Conservation (phyloP, 1,140 invertebrate species). For the Pseudomyrmex dendroicus region DNA sequence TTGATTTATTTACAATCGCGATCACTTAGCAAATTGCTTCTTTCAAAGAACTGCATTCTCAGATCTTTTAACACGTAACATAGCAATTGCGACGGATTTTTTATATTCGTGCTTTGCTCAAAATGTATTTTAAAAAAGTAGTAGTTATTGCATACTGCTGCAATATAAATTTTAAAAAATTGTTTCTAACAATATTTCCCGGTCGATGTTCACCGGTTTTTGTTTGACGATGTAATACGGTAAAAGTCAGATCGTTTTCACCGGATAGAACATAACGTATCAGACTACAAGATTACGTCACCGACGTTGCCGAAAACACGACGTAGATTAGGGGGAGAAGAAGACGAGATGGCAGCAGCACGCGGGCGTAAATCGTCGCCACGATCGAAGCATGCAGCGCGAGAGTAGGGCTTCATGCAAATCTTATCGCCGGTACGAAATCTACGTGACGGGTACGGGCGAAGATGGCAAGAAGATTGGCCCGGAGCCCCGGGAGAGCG, state of each 20-base stretch:
- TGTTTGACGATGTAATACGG: neutral
- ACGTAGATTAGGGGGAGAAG: conserved; percentile 32
- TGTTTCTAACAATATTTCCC: neutral
- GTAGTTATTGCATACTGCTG: too few species aligned
- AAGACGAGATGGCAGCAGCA: conserved; percentile 39
- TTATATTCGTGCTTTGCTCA: too few species aligned
- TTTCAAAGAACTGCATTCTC: too few species aligned
- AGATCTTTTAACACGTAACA: too few species aligned
- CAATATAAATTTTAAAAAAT: too few species aligned
- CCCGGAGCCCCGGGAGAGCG: conserved; percentile 66
- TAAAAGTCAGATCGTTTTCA: neutral
- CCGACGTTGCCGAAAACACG: conserved; percentile 31
- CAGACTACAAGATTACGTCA: conserved; percentile 18
- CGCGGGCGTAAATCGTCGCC: conserved; percentile 69
- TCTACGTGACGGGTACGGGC: conserved; percentile 49
- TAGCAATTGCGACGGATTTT: too few species aligned
- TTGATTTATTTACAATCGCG: too few species aligned
- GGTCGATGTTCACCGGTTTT: neutral
- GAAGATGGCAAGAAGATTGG: conserved; percentile 79
- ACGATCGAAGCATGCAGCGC: conserved; percentile 59
- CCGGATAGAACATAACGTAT: neutral
- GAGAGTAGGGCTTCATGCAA: conserved; percentile 61
- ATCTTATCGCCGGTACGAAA: conserved; percentile 69
- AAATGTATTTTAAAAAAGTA: too few species aligned
- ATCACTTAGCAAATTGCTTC: too few species aligned